These are phyloP conservation scores for Neopipo cinnamomea DNA, from an alignment of 2,113 vertebrate genomes.

Conservation along the genomic window DNA sequence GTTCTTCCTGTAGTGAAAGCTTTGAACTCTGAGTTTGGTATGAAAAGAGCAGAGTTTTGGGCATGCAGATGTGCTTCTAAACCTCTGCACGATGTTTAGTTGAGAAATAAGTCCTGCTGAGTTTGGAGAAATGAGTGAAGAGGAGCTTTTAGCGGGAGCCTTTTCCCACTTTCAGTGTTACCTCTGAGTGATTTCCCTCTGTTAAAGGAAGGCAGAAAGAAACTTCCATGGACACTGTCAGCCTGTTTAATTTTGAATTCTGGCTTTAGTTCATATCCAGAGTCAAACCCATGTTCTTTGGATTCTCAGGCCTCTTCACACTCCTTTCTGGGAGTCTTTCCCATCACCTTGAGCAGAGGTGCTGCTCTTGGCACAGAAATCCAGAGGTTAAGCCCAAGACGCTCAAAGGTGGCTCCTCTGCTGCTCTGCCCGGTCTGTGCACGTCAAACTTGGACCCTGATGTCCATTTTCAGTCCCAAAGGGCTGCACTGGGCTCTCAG, in stretches of 20 bases:
- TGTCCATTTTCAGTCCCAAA: neutral
- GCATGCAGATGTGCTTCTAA: neutral
- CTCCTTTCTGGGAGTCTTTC: neutral
- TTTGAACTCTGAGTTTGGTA: neutral
- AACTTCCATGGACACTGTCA: neutral
- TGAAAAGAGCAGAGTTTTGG: neutral
- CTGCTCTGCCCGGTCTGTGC: neutral
- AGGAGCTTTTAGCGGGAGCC: neutral
- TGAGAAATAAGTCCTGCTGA: neutral
- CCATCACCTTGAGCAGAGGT: neutral
- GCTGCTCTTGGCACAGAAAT: neutral
- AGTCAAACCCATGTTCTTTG: neutral
- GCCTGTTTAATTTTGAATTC: neutral
- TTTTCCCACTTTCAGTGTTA: neutral
- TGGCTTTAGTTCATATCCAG: neutral
- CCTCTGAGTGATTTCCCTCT: neutral
- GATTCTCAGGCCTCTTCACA: accelerated
- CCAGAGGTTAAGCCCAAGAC: neutral
- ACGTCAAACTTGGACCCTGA: neutral
- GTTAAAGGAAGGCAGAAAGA: neutral
- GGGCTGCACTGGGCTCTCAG: neutral
- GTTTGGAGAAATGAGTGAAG: neutral
- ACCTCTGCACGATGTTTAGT: neutral
- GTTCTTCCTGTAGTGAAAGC: neutral
- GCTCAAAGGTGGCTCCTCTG: neutral